phyloP scores from a whole-genome alignment of 2,113 vertebrate genomes.

The Gavialis gangeticus region DNA sequence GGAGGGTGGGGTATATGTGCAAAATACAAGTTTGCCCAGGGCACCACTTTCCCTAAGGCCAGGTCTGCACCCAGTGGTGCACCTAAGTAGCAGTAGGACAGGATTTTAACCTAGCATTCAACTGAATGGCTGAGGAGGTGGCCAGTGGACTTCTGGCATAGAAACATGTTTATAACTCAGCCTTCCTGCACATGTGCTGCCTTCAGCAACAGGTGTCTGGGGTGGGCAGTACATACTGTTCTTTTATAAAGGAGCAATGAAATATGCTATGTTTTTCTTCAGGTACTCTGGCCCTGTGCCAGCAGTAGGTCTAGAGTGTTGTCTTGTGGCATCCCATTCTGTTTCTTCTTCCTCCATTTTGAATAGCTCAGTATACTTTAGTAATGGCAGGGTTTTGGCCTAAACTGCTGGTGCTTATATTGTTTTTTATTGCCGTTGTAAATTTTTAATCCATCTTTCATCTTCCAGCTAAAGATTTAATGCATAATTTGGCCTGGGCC shows the following conservation, averaged over 20 bases:
- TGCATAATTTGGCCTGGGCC: not conserved
- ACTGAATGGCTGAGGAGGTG: not conserved
- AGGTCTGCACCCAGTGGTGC: not conserved
- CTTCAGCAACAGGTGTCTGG: not conserved
- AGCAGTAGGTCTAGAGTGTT: not conserved
- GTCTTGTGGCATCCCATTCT: not conserved
- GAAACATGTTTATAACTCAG: not conserved
- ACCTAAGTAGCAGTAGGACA: not conserved
- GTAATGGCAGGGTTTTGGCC: not conserved
- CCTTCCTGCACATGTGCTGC: not conserved
- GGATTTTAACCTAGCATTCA: not conserved
- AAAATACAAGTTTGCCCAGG: too few species aligned
- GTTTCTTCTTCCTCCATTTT: not conserved
- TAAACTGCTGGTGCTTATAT: not conserved
- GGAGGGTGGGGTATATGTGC: too few species aligned
- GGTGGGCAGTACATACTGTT: not conserved
- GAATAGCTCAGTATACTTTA: not conserved
- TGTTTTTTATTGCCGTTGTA: not conserved
- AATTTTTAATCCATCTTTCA: not conserved
- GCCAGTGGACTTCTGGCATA: not conserved
- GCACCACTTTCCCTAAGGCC: too few species aligned
- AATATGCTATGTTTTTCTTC: not conserved
- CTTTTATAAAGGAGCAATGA: not conserved
- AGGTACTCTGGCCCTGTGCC: not conserved
- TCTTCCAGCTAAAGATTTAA: not conserved